Evolutionary conservation across 2,888 invertebrate species (phyloP).

Genomic region (Eucriotettix oculatus): DNA sequence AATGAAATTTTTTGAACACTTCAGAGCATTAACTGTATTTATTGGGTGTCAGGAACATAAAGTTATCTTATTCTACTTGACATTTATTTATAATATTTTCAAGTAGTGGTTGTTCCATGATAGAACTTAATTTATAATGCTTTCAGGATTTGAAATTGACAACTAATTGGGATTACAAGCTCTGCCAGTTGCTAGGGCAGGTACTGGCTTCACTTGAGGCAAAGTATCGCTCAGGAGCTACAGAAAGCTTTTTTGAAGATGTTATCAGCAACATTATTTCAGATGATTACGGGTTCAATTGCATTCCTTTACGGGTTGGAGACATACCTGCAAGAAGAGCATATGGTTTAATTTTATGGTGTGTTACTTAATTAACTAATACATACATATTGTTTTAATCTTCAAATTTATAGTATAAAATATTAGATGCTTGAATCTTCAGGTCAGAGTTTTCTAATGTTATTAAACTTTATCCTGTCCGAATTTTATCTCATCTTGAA

Average conservation of each 20-base stretch:
- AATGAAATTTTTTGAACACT: too few relatives aligned
- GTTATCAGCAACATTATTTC: neutral
- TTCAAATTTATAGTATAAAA: too few relatives aligned
- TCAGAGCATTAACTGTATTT: too few relatives aligned
- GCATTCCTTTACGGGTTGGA: neutral
- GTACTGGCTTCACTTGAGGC: neutral
- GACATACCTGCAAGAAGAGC: neutral
- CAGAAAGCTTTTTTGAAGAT: neutral
- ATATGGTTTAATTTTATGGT: neutral
- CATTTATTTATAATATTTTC: too few relatives aligned
- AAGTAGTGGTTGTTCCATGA: too few relatives aligned
- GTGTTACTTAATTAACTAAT: neutral
- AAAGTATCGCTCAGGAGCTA: neutral
- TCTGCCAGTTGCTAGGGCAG: neutral
- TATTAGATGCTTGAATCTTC: too few relatives aligned
- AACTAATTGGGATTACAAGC: neutral
- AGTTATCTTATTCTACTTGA: too few relatives aligned
- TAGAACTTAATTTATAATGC: neutral
- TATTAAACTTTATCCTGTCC: too few relatives aligned
- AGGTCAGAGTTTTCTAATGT: too few relatives aligned
- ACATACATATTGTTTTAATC: too few relatives aligned
- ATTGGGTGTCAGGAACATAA: too few relatives aligned
- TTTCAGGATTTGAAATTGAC: neutral
- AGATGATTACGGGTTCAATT: neutral
- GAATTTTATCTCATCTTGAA: too few relatives aligned